Base-by-base conservation (phyloP, 2,888 invertebrate genomes). In the Scaeva pyrastri region DNA sequence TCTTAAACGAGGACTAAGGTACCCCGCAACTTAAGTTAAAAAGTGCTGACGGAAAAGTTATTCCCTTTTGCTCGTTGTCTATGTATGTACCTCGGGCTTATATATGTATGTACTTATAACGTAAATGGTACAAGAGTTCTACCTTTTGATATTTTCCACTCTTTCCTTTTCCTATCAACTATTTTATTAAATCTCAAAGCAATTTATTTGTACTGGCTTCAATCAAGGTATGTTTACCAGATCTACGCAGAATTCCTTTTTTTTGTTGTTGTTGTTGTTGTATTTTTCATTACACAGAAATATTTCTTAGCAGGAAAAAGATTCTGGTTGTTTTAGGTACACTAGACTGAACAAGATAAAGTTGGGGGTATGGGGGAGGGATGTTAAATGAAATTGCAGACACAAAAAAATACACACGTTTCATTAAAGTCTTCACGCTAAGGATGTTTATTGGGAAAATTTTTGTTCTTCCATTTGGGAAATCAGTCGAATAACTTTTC, bases 401-500 rank as follows among this genome's bases (percentile, higher is more conserved):
- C 36, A 66, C 41, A 31, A n/a, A 71, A 48, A 71, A 31, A 12
- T 16, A 31, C 48, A 19, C 50, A 74, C 58, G 55, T 84, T 82
- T 82, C 81, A 86, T 82, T 82, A 82, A 82, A 82, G 76, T 56
- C 64, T 73, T 85, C 76, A 48, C 66, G 78, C 72, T 70, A 48
- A 71, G 82, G 62, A 82, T 74, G 77, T 86, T 86, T 82, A 86
- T 82, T 86, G 82, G 82, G 82, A 31, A 86, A 74, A 77, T 66
- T 82, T n/a, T 74, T 71, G 64, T 86, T 81, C 71, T 86, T 81
- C 71, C 89, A 88, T 89, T 89, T 88, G 89, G 89, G 89, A 89
- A 89, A 89, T 89, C 89, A 89, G 77, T 80, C 78, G 87, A 88
- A 88, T 88, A 88, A 88, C 86, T 88, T 88, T 88, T 84, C 79